phyloP scores from a whole-genome alignment of 2,888 invertebrate species.

The Eupithecia subumbrata region DNA sequence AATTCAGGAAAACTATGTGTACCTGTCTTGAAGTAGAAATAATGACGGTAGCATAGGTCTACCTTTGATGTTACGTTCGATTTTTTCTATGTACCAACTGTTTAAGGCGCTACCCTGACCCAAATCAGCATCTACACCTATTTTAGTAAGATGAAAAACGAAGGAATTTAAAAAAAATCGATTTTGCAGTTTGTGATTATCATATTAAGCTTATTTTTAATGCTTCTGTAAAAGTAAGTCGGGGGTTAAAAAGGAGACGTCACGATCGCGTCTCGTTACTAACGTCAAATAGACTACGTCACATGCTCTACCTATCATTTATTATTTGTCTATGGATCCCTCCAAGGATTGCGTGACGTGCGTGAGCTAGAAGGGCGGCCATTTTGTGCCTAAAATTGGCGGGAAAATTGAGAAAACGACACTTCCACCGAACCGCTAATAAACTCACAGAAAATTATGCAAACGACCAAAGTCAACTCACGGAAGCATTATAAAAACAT shows the following conservation, averaged over 20 bases:
- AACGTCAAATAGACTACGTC: background rate
- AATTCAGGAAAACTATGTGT: slow-evolving; percentile 55
- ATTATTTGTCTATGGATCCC: slow-evolving; percentile 40
- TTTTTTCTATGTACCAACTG: no score
- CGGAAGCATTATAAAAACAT: slow-evolving; percentile 67
- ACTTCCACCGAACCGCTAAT: slow-evolving; percentile 63
- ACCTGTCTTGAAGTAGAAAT: background rate
- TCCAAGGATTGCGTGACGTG: slow-evolving; percentile 65
- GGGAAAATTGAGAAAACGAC: slow-evolving; percentile 79
- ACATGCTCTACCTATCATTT: slow-evolving; percentile 7
- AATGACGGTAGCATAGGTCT: background rate
- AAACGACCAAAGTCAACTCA: slow-evolving; percentile 55
- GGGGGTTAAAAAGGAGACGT: no score
- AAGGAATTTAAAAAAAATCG: no score
- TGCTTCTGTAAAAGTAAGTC: no score
- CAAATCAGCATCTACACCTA: no score
- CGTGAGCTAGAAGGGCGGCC: slow-evolving; percentile 69
- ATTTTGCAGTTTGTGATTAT: no score
- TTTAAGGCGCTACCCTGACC: no score
- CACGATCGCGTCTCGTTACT: no score
- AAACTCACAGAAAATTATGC: slow-evolving; percentile 67
- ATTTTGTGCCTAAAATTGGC: slow-evolving; percentile 79
- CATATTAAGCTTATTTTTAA: no score
- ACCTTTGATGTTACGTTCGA: no score
- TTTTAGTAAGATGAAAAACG: no score